Evolutionary conservation across 2,888 invertebrate species (phyloP).

Genomic region (Oasisia sp.): DNA sequence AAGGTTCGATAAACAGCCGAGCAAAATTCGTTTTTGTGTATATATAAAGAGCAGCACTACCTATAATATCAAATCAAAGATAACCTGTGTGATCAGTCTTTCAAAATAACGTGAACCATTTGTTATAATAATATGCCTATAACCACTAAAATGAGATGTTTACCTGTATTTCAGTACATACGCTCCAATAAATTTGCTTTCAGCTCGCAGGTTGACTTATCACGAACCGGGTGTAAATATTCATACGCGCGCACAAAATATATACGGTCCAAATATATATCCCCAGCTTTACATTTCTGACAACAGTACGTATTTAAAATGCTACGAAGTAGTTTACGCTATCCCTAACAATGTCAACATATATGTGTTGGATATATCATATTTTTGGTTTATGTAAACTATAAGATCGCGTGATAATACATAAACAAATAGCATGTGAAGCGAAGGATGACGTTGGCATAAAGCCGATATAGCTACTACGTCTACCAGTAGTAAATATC

Average conservation of each 20-base stretch:
- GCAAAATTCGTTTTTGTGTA: not conserved
- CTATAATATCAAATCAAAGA: not conserved
- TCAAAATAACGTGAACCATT: not conserved
- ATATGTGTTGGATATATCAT: not conserved
- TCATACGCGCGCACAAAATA: constrained; percentile 12
- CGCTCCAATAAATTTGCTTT: constrained; percentile 13
- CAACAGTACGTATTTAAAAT: not conserved
- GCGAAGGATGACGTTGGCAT: constrained; percentile 9
- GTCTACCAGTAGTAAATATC: constrained; percentile 3
- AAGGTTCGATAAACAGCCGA: not conserved
- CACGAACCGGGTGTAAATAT: not conserved
- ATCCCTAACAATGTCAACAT: not conserved
- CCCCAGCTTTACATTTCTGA: not conserved
- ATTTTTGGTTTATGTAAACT: not conserved
- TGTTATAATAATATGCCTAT: not conserved
- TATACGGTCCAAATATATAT: not conserved
- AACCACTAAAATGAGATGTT: not conserved
- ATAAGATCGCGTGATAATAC: not conserved
- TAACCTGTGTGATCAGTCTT: not conserved
- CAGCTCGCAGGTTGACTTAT: not conserved
- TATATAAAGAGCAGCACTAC: not conserved
- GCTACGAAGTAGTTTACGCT: not conserved
- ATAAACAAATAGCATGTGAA: not conserved
- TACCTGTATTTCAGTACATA: constrained; percentile 6
- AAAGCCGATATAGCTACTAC: constrained; percentile 8